Evolutionary conservation across 2,113 vertebrate species (phyloP).

Genomic region (Ramphastos sulfuratus): DNA sequence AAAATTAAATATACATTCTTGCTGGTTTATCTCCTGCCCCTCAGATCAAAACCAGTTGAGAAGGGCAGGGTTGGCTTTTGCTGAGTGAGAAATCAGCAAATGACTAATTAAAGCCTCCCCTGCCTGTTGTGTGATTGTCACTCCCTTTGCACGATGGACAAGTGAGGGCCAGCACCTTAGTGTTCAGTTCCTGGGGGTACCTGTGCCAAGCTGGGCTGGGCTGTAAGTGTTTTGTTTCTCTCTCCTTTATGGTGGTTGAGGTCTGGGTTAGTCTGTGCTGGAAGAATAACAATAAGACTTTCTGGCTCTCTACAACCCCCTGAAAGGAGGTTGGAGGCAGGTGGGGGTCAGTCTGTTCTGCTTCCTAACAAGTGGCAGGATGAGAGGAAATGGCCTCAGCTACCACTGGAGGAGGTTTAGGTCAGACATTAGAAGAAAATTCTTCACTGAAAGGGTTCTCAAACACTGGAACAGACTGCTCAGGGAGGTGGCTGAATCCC

Average conservation of each 20-base stretch:
- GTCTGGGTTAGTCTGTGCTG: not conserved
- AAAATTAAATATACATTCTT: not conserved
- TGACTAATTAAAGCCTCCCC: constrained; percentile 46
- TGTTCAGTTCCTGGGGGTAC: not conserved
- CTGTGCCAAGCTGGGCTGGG: not conserved
- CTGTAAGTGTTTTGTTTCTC: not conserved
- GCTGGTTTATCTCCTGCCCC: constrained; percentile 36
- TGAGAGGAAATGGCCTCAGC: too few relatives aligned
- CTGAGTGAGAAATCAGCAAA: constrained; percentile 33
- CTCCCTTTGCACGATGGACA: not conserved
- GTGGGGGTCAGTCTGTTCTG: too few relatives aligned
- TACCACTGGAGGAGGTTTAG: too few relatives aligned
- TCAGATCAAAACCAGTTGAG: constrained; percentile 26
- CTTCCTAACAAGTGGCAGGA: too few relatives aligned
- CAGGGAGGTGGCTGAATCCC: too few relatives aligned
- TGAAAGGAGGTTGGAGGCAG: too few relatives aligned
- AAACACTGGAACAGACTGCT: too few relatives aligned
- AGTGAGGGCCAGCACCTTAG: not conserved
- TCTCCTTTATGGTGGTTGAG: not conserved
- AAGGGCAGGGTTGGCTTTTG: not conserved
- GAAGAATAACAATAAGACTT: not conserved
- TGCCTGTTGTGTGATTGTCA: not conserved
- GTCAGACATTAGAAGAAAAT: too few relatives aligned
- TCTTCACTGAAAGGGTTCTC: too few relatives aligned
- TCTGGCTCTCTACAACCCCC: too few relatives aligned